phyloP scores from a whole-genome alignment of 2,113 vertebrate species.

The Emberiza fucata region DNA sequence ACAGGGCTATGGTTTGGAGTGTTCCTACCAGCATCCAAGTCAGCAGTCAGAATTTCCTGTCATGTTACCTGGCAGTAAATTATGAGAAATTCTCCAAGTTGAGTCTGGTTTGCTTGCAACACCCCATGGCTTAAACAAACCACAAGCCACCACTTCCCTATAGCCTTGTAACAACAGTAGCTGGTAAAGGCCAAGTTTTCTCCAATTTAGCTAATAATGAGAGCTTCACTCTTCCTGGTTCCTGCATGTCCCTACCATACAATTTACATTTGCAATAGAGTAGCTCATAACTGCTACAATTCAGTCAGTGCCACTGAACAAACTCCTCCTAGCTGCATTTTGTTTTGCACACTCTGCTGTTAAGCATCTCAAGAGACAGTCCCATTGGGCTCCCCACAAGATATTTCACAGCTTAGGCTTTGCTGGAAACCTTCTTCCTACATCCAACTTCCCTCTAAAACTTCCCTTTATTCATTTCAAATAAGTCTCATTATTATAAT shows the following conservation, averaged over 20 bases:
- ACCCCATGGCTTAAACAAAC: not conserved
- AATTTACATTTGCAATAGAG: not conserved
- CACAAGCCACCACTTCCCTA: not conserved
- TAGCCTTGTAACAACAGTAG: not conserved
- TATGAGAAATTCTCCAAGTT: not conserved
- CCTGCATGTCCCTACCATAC: not conserved
- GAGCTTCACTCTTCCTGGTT: not conserved
- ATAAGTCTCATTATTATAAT: not conserved
- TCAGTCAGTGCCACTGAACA: not conserved
- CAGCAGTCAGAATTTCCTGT: not conserved
- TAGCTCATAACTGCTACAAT: accelerated
- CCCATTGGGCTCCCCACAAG: not conserved
- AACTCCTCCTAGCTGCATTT: not conserved
- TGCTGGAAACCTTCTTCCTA: not conserved
- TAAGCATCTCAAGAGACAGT: not conserved
- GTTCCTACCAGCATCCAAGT: not conserved
- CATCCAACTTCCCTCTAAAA: not conserved
- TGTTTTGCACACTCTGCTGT: not conserved
- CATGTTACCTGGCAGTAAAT: not conserved
- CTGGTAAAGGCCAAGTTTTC: not conserved
- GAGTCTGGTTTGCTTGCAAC: not conserved
- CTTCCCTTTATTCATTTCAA: not conserved
- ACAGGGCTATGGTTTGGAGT: not conserved
- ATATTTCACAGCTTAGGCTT: not conserved
- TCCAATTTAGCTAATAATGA: not conserved